Percentiles rank a stretch among this genome's conserved stretches.
Conservation (phyloP, 2,888 invertebrate genomes). For the Gonocerus acuteangulatus region DNA sequence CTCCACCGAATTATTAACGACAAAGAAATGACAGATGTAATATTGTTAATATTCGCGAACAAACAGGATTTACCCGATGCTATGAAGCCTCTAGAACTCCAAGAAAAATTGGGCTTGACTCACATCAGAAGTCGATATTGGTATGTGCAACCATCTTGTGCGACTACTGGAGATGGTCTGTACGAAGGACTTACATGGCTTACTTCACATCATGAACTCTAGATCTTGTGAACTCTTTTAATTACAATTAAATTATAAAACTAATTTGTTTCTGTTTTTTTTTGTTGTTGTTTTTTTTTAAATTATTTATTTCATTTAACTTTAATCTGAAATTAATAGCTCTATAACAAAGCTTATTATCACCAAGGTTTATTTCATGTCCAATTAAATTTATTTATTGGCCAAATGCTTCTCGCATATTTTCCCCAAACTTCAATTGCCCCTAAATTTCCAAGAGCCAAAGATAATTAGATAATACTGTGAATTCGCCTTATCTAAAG, state of each 20-base stretch:
- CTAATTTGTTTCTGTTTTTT: background rate
- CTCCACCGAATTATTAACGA: slow-evolving; percentile 98
- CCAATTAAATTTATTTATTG: no score
- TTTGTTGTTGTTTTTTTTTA: no score
- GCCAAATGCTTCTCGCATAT: no score
- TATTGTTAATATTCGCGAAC: slow-evolving; percentile 98
- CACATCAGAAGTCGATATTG: slow-evolving; percentile 94
- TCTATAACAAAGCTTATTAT: slow-evolving; percentile 38
- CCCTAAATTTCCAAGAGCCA: no score
- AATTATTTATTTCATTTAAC: background rate
- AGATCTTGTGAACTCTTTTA: background rate
- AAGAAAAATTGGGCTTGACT: slow-evolving; percentile 96
- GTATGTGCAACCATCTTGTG: slow-evolving; percentile 98
- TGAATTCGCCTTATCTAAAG: no score
- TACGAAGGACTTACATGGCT: slow-evolving; percentile 99
- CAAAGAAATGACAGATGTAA: slow-evolving; percentile 97
- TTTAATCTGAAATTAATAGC: background rate
- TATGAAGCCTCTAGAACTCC: slow-evolving; percentile 99
- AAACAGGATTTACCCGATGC: slow-evolving; percentile 99
- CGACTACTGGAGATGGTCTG: slow-evolving; percentile 92
- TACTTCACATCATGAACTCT: slow-evolving; percentile 46
- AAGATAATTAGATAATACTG: no score
- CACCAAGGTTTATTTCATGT: no score
- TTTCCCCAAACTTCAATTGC: no score
- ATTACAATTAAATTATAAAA: background rate